Evolutionary conservation across 2,113 vertebrate species (phyloP).

Genomic region (pig (Sus scrofa)): DNA sequence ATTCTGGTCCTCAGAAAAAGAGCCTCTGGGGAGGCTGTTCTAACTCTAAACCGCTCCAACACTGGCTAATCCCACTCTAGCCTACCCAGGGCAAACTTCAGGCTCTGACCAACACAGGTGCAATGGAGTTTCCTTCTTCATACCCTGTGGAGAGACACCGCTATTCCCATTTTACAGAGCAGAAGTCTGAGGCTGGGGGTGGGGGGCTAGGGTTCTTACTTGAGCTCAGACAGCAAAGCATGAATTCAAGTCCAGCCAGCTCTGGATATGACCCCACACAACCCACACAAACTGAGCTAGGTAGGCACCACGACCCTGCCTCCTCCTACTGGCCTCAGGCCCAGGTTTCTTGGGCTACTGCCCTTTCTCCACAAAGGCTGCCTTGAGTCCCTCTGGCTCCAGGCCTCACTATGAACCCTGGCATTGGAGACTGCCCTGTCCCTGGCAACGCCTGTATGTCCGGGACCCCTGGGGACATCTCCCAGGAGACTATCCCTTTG

Average conservation of each 20-base stretch:
- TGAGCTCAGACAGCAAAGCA: not conserved
- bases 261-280: not conserved
- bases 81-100: not conserved
- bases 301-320: not conserved
- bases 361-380: constrained; percentile 56
- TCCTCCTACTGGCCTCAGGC: not conserved
- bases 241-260: not conserved
- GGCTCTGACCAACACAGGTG: not conserved
- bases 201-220: not conserved
- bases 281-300: not conserved
- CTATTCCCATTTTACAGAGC: not conserved
- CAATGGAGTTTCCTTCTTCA: not conserved
- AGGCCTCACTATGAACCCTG: constrained; percentile 30
- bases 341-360: not conserved
- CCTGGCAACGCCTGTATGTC: not conserved
- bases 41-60: too few species aligned
- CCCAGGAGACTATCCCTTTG: not conserved
- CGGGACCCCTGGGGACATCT: not conserved
- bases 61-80: not conserved
- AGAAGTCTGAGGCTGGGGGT: not conserved
- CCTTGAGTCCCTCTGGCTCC: constrained; percentile 60
- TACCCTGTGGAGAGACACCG: not conserved
- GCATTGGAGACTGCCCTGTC: not conserved
- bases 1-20: not conserved
- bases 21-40: not conserved